Evolutionary conservation across 2,888 invertebrate species (phyloP).

Genomic region (Agrochola circellaris): DNA sequence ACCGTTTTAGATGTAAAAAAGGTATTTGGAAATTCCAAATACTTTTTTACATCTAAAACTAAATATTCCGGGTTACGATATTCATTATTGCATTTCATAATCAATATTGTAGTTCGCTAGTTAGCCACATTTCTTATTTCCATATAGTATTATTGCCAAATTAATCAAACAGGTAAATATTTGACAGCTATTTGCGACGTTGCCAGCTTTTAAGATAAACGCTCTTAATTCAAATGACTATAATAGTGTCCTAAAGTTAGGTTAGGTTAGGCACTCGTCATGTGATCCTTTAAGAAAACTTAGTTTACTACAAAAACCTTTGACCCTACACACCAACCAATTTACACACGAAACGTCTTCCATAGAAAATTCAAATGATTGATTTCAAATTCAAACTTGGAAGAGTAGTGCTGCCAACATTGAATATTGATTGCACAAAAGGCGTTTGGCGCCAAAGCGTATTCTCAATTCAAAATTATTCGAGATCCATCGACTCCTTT

Average conservation of each 20-base stretch:
- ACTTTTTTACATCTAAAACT: too few relatives aligned
- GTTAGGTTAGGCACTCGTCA: too few relatives aligned
- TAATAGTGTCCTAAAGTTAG: background rate
- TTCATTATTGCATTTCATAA: too few relatives aligned
- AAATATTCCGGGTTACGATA: too few relatives aligned
- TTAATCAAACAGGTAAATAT: too few relatives aligned
- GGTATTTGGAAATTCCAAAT: too few relatives aligned
- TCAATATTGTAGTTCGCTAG: too few relatives aligned
- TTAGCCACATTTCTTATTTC: too few relatives aligned
- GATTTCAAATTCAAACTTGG: constrained; percentile 85
- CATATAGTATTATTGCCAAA: too few relatives aligned
- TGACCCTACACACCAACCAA: constrained; percentile 38
- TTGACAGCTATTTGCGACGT: too few relatives aligned
- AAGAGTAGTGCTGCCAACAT: constrained; percentile 85
- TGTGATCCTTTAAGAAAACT: background rate
- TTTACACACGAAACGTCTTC: constrained; percentile 75
- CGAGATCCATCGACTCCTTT: constrained; percentile 87
- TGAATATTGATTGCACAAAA: constrained; percentile 91
- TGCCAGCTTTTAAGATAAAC: too few relatives aligned
- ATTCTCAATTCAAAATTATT: constrained; percentile 91
- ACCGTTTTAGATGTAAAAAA: too few relatives aligned
- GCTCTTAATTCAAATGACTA: background rate
- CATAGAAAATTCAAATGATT: constrained; percentile 83
- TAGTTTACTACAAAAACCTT: constrained; percentile 1
- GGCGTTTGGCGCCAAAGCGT: constrained; percentile 89